These are phyloP conservation scores for Mirza zaza DNA, from an alignment of 2,113 vertebrate genomes.

Conservation along the genomic window DNA sequence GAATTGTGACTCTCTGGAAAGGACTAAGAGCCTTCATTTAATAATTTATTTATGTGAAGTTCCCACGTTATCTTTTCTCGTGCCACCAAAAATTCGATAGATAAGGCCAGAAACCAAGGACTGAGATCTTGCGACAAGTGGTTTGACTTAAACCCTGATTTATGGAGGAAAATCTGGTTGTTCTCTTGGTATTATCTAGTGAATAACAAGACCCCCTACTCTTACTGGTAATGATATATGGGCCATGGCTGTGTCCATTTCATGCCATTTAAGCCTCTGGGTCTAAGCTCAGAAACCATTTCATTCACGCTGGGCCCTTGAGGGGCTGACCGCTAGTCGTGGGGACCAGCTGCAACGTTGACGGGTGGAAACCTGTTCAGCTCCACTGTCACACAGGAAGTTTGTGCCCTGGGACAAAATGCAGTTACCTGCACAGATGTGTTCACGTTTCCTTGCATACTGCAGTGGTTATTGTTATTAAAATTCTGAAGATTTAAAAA, in stretches of 20 bases:
- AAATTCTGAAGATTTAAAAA: slow-evolving; percentile 31
- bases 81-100: neutral
- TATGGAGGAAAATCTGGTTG: neutral
- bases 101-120: neutral
- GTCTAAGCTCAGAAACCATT: neutral
- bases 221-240: too few species aligned
- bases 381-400: neutral
- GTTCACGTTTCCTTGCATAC: neutral
- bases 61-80: neutral
- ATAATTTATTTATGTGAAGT: neutral
- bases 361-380: neutral
- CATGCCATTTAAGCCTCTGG: neutral
- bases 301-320: neutral
- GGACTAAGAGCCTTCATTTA: neutral
- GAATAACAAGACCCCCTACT: neutral
- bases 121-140: neutral
- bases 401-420: neutral
- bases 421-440: neutral
- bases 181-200: neutral
- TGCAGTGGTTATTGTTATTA: neutral
- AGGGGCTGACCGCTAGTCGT: fast-evolving
- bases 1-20: neutral
- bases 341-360: neutral
- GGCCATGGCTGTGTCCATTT: neutral
- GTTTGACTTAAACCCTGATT: neutral